A percentile compares a stretch with the other conserved stretches of the same genome.
Evolutionary conservation across 2,888 invertebrate species (phyloP).

Genomic region (Chloromyia formosa): DNA sequence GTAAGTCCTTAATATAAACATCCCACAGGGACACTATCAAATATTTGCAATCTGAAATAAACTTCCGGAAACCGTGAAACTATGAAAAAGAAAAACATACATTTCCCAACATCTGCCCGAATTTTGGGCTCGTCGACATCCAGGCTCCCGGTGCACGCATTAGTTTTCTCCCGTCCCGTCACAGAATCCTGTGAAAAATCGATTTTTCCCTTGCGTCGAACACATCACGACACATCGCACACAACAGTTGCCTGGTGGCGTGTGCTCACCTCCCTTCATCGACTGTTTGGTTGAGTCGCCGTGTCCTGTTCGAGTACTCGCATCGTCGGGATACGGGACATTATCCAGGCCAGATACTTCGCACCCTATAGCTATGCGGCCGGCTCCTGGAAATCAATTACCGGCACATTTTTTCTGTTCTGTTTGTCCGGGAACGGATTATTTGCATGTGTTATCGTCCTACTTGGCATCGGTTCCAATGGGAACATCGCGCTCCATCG

Average conservation of each 20-base stretch:
- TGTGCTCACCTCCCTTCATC: background rate
- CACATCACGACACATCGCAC: background rate
- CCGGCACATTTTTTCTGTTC: constrained; percentile 5
- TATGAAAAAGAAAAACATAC: too few species aligned
- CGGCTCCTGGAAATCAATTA: background rate
- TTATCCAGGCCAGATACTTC: background rate
- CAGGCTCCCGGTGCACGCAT: constrained; percentile 11
- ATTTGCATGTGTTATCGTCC: too few species aligned
- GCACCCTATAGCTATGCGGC: background rate
- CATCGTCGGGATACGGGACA: background rate
- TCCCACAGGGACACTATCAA: background rate
- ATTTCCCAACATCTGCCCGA: constrained; percentile 7
- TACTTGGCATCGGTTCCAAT: background rate
- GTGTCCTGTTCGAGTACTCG: background rate
- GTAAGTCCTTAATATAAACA: too few species aligned
- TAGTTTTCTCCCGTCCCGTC: background rate
- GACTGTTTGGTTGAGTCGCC: too few species aligned
- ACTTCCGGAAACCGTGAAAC: background rate
- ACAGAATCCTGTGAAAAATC: constrained; percentile 10
- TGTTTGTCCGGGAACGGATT: background rate
- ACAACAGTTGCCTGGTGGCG: constrained; percentile 16
- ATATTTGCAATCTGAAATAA: background rate
- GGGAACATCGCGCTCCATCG: background rate
- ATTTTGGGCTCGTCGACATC: background rate
- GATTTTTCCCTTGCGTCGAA: constrained; percentile 34